phyloP scores from a whole-genome alignment of 2,113 vertebrate species.

The Lutjanus erythropterus region DNA sequence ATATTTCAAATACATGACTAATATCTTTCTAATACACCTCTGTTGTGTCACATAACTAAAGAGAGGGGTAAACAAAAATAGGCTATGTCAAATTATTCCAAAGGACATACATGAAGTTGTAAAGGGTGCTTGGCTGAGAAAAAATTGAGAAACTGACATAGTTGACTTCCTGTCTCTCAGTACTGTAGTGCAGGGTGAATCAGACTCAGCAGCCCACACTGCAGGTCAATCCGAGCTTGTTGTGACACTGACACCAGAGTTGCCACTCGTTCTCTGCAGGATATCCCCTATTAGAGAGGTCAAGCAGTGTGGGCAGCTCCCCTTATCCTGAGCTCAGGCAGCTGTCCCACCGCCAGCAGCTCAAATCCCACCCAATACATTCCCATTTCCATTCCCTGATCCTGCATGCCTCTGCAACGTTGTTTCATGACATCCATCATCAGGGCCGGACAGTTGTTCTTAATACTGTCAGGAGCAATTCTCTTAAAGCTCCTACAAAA shows the following conservation, averaged over 20 bases:
- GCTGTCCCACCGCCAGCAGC: constrained; percentile 77
- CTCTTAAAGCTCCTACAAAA: constrained; percentile 26
- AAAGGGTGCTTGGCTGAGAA: too few species aligned
- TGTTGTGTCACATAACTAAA: too few species aligned
- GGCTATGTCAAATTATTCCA: too few species aligned
- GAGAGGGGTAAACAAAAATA: too few species aligned
- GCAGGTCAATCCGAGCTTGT: constrained; percentile 73
- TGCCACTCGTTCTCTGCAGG: constrained; percentile 74
- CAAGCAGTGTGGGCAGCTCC: constrained; percentile 74
- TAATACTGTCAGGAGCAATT: constrained; percentile 32
- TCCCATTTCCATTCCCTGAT: constrained; percentile 70
- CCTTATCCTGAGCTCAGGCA: constrained; percentile 79
- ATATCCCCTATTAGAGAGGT: constrained; percentile 82
- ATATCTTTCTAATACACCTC: too few species aligned
- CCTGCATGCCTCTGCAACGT: constrained; percentile 65
- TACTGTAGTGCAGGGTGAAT: constrained; percentile 52
- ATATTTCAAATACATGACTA: too few species aligned
- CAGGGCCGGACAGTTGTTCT: constrained; percentile 59
- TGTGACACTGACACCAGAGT: constrained; percentile 75
- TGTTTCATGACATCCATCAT: constrained; percentile 67
- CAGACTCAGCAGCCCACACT: constrained; percentile 27
- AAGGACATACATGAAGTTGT: too few species aligned
- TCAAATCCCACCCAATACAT: constrained; percentile 74
- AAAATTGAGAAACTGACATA: too few species aligned
- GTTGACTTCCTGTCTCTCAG: constrained; percentile 40